These are phyloP conservation scores for Sympetrum striolatum DNA, from an alignment of 2,888 invertebrate species.

Conservation along the genomic window DNA sequence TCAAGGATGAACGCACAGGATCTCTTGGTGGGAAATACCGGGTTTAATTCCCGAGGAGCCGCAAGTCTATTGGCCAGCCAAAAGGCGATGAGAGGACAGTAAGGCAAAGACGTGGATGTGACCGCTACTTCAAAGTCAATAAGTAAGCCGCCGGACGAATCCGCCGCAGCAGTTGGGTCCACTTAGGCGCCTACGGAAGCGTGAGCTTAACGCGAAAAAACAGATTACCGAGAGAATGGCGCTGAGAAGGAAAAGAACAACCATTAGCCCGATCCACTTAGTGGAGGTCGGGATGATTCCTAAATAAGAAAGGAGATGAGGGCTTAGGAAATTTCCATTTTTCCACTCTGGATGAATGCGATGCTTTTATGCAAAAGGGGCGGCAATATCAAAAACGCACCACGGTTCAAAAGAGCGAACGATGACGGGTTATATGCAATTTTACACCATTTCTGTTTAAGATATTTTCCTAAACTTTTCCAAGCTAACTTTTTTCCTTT, in stretches of 20 bases:
- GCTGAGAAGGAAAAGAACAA: neutral
- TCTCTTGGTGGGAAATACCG: no score
- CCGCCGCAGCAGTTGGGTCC: neutral
- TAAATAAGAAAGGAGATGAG: neutral
- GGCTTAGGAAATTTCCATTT: neutral
- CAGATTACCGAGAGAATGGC: neutral
- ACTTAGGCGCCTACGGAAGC: neutral
- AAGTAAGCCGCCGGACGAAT: neutral
- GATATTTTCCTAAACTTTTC: no score
- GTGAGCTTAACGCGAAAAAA: neutral
- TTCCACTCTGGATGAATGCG: no score
- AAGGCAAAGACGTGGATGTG: neutral
- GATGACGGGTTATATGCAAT: no score
- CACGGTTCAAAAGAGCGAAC: no score
- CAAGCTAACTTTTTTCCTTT: no score
- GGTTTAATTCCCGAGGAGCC: neutral
- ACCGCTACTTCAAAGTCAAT: constrained; percentile 31
- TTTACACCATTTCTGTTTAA: no score
- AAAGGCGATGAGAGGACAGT: neutral
- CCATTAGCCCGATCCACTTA: neutral
- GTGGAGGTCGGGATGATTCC: neutral
- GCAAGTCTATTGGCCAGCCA: neutral
- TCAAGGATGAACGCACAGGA: no score
- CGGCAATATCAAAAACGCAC: no score
- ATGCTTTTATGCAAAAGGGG: no score